phyloP scores from a whole-genome alignment of 2,113 vertebrate genomes.

The Pelvicachromis taeniatus region DNA sequence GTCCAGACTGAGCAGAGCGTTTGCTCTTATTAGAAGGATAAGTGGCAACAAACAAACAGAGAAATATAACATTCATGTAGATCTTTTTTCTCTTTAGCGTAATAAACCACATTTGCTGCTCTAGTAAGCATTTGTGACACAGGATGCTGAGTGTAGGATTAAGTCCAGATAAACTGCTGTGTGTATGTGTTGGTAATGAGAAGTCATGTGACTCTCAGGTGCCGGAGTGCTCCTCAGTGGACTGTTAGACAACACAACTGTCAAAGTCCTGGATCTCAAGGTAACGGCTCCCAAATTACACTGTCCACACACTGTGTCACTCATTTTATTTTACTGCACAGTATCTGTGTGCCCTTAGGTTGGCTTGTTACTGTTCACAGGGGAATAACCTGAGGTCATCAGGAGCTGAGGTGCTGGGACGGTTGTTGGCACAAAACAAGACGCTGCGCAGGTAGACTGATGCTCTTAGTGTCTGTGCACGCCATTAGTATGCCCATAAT shows the following conservation, averaged over 20 bases:
- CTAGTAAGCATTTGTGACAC: not conserved
- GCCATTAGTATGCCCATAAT: not conserved
- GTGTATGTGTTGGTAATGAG: not conserved
- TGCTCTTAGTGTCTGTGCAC: not conserved
- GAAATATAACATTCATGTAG: accelerated
- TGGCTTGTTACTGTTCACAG: constrained; percentile 53
- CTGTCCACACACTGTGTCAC: not conserved
- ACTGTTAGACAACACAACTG: constrained; percentile 79
- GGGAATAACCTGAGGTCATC: constrained; percentile 86
- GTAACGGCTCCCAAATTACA: constrained; percentile 62
- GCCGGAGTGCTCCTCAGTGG: constrained; percentile 78
- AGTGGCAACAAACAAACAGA: not conserved
- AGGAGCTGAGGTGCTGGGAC: constrained; percentile 84
- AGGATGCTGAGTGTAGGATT: not conserved
- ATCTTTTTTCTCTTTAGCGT: not conserved
- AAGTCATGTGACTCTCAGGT: constrained; percentile 66
- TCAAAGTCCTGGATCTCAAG: constrained; percentile 86
- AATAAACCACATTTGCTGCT: not conserved
- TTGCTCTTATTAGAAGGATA: not conserved
- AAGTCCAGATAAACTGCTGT: not conserved
- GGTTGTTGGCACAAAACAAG: constrained; percentile 83
- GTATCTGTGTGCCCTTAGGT: accelerated
- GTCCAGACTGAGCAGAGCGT: not conserved
- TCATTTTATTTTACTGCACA: not conserved
- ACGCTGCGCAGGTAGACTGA: constrained; percentile 79